Conservation (phyloP, 2,113 vertebrate species). For the Menura novaehollandiae region DNA sequence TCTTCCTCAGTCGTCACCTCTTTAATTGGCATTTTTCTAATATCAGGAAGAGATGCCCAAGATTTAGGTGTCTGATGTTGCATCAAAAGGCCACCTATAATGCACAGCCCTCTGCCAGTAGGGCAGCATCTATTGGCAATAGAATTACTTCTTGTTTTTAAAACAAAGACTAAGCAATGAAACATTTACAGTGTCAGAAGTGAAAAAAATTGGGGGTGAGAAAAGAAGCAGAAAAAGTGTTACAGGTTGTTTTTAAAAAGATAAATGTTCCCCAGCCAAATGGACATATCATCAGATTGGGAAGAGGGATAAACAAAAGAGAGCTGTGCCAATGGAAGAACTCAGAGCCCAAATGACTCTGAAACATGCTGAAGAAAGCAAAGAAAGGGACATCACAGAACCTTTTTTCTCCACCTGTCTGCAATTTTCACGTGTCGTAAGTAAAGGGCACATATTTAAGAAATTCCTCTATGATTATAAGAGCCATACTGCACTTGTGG, state of each 20-base stretch:
- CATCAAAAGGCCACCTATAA: background rate
- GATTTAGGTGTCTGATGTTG: background rate
- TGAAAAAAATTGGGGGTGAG: background rate
- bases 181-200: background rate
- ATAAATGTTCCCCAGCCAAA: background rate
- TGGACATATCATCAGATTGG: background rate
- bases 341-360: background rate
- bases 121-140: background rate
- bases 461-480: background rate
- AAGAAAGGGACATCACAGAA: background rate
- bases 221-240: background rate
- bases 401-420: background rate
- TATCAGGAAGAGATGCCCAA: background rate
- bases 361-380: background rate
- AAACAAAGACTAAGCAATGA: background rate
- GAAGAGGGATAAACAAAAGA: background rate
- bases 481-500: background rate
- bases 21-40: conserved; percentile 13
- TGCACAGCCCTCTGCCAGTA: background rate
- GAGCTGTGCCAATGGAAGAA: background rate
- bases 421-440: background rate
- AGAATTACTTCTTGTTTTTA: background rate
- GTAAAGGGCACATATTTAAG: background rate
- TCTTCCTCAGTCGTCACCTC: background rate
- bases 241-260: background rate